phyloP scores from a whole-genome alignment of 2,888 invertebrate genomes.

The Cantharis rufa region DNA sequence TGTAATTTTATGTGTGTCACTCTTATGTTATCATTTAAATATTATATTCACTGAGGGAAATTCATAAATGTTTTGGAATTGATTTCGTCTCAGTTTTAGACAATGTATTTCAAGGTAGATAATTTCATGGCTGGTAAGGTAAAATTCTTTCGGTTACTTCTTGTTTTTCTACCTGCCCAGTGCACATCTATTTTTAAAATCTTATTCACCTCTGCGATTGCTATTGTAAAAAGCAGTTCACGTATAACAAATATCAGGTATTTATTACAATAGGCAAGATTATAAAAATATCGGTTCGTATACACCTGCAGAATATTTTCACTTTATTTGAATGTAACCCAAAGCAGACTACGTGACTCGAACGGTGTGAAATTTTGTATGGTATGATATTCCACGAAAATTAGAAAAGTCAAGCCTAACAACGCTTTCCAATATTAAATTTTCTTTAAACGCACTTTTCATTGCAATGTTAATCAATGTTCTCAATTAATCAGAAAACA shows the following conservation, averaged over 20 bases:
- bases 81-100: neutral
- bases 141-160: neutral
- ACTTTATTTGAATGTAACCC: neutral
- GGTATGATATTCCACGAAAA: neutral
- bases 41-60: neutral
- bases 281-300: neutral
- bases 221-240: neutral
- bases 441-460: neutral
- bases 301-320: neutral
- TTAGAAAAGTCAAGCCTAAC: neutral
- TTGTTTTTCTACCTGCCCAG: neutral
- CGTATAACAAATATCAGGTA: neutral
- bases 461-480: neutral
- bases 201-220: neutral
- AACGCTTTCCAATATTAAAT: neutral
- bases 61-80: neutral
- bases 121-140: neutral
- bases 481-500: slow-evolving; percentile 17
- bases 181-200: neutral
- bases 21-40: neutral
- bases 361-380: neutral
- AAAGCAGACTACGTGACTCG: neutral
- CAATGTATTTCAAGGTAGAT: neutral
- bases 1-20: neutral
- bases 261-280: neutral